These are phyloP conservation scores for Balaenoptera acutorostrata DNA, from an alignment of 2,113 vertebrate species.

Conservation along the genomic window DNA sequence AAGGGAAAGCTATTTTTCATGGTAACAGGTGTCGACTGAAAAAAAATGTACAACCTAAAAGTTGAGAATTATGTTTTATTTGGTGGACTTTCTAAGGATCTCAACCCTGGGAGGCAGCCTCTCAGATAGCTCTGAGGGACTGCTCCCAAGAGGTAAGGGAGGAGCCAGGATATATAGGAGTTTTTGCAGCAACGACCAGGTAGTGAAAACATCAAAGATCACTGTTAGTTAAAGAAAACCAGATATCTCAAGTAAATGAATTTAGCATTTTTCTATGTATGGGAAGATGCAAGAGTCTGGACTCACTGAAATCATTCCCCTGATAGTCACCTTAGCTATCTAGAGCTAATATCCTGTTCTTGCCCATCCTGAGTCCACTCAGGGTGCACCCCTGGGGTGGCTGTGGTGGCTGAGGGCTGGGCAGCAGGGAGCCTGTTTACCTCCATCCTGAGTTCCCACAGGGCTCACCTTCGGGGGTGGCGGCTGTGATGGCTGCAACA, in stretches of 20 bases:
- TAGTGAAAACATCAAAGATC: not conserved
- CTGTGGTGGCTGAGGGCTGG: not conserved
- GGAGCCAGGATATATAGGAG: not conserved
- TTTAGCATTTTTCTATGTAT: not conserved
- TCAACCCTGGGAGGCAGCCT: not conserved
- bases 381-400: not conserved
- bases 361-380: not conserved
- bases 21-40: accelerated
- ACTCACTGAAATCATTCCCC: not conserved
- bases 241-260: not conserved
- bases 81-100: not conserved
- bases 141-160: not conserved
- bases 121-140: not conserved
- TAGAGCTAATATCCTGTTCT: not conserved
- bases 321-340: not conserved
- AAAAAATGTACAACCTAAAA: not conserved
- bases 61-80: not conserved
- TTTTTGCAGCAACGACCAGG: not conserved
- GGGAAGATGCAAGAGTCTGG: not conserved
- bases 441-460: not conserved
- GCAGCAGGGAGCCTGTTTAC: not conserved
- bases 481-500: not conserved
- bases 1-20: not conserved
- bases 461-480: not conserved
- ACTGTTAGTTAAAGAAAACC: not conserved